A percentile compares a stretch with the other conserved stretches of the same genome.
These are phyloP conservation scores for Mixornis gularis DNA, from an alignment of 2,113 vertebrate genomes.

Conservation along the genomic window DNA sequence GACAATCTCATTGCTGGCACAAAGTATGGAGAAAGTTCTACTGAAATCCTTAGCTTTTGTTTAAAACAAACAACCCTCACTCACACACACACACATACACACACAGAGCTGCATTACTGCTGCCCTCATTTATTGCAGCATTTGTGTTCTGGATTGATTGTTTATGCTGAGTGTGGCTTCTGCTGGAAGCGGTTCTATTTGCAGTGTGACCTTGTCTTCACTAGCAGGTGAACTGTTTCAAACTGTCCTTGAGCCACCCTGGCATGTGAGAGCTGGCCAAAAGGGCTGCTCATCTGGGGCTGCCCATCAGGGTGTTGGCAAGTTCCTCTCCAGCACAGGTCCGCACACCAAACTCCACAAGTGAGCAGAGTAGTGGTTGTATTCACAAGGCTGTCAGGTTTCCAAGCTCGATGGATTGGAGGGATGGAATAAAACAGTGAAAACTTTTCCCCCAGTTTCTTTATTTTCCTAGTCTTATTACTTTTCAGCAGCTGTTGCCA, in stretches of 20 bases:
- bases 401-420: rapidly evolving
- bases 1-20: background rate
- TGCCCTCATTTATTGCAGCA: background rate
- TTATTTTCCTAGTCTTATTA: background rate
- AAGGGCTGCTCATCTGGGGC: background rate
- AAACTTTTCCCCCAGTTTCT: background rate
- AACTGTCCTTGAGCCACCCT: background rate
- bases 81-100: too few relatives aligned
- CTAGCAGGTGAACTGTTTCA: background rate
- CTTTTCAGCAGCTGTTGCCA: background rate
- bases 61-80: background rate
- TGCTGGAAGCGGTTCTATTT: background rate
- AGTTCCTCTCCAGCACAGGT: background rate
- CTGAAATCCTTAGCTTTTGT: background rate
- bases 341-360: background rate
- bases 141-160: background rate
- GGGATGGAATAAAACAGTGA: background rate
- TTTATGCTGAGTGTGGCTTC: background rate
- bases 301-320: too few relatives aligned
- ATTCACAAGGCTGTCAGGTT: background rate
- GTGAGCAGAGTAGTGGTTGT: background rate
- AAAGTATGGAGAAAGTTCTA: background rate
- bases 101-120: background rate
- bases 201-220: background rate
- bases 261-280: background rate